phyloP scores from a whole-genome alignment of 2,797 vertebrate genomes.

The Tauraco hartlaubi region DNA sequence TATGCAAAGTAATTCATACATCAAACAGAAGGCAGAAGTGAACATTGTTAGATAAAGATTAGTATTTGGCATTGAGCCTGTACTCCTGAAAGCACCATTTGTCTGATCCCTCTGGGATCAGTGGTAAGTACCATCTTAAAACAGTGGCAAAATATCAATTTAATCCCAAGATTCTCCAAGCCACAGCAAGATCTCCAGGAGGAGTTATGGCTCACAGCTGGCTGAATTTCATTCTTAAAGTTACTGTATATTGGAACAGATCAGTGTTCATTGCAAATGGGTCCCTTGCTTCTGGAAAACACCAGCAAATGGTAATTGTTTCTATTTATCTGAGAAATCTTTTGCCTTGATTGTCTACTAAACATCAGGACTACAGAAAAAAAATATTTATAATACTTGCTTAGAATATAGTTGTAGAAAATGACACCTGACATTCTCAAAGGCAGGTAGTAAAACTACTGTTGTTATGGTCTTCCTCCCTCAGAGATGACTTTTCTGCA shows the following conservation, averaged over 20 bases:
- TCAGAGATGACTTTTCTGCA: neutral
- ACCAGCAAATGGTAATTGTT: neutral
- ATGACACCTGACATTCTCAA: neutral
- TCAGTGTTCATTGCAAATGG: neutral
- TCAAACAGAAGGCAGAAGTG: neutral
- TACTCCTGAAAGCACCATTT: neutral
- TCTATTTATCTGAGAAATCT: neutral
- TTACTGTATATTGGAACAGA: neutral
- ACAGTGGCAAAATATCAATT: neutral
- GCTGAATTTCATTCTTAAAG: neutral
- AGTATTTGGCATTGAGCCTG: neutral
- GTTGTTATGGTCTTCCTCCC: fast-evolving
- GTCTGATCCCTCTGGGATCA: neutral
- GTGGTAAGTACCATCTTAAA: neutral
- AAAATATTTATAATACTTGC: neutral
- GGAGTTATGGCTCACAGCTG: neutral
- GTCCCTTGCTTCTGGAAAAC: neutral
- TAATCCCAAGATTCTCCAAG: neutral
- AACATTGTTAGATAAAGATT: neutral
- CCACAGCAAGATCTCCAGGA: neutral
- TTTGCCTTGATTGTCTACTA: neutral
- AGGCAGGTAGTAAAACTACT: neutral
- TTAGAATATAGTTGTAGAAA: neutral
- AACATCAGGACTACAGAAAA: neutral
- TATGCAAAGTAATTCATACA: neutral